Base-by-base conservation (phyloP, 2,888 invertebrate genomes). In the Megamerina dolium region DNA sequence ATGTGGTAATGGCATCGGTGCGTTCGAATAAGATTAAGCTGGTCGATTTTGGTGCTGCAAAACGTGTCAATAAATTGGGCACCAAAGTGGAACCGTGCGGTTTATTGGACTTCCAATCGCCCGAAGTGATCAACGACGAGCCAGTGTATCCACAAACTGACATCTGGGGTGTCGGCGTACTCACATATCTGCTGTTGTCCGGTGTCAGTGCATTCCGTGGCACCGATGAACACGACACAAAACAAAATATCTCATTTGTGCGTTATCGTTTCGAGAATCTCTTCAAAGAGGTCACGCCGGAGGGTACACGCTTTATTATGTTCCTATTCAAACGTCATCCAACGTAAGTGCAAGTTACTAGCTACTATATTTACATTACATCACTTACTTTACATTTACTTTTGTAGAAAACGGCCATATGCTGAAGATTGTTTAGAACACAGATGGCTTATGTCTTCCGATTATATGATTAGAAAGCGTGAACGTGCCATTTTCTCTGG, bases 361-460 rank as follows among this genome's bases (percentile, higher is more conserved):
- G 6, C 5, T n/a, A 13, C 13, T 21, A 4, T 23, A 21, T 26
- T 8, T 37, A 13, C 13, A 13, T 8, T 17, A 38, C 16, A 13
- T 31, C 33, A 21, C 17, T 20, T n/a, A 18, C 27, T 27, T 9
- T 17, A 16, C 8, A 8, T 21, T 3, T 35, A 21, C 18, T 5
- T 20, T 74, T 76, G 41, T 63, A 92, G 91, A 55, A 95, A 96
- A 80, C 79, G 97, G 60, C 93, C 96, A 51, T 81, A 87, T 35
- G 85, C 89, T 1, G 95, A 95, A 68, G 96, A 97, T 72, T 93
- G 93, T 61, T 81, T 90, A 66, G 94, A 95, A 66, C 94, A 96
- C 72, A 83, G 94, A 69, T 97, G 97, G 96, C 78, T 99, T 43
- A 78, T 89, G 57, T 86, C 90, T 31, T 86, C 87, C 27, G 93